Base-by-base conservation (phyloP, 2,888 invertebrate genomes). In the Synanthedon formicaeformis region DNA sequence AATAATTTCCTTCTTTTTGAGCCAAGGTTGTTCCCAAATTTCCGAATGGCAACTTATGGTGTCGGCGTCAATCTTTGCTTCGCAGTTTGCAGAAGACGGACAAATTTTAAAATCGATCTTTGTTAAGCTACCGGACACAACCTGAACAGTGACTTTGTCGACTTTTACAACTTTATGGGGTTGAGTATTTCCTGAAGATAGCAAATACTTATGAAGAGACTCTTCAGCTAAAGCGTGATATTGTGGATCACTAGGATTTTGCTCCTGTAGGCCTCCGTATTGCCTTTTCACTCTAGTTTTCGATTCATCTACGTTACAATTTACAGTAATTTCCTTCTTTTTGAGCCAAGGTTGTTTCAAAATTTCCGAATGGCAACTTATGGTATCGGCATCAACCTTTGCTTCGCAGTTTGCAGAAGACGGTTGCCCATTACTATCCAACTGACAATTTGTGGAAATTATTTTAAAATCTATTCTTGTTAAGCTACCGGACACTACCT, bases 1-100 rank as follows among this genome's bases (percentile, higher is more conserved):
- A 2, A 56, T 51, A n/a, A 68, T 62, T 50, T 88, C 71, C 57
- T 75, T 74, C 1, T 74, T 76, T 40, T 67, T 57, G 14, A 89
- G 45, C 92, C 92, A 92, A 1, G 86, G 75, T 52, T 78, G 81
- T 16, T 90, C 87, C 91, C 90, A 92, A 41, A 91, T 78, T 40
- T 71, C 60, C 23, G 90, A 76, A 40, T 73, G 56, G 58, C 90
- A 91, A 13, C 51, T 55, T 3, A 63, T 57, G 4, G 52, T 48
- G 82, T 62, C 57, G 80, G 2, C 91, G 59, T 51, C 18, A 1
- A 40, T 51, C 1, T 45, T n/a, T 45, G 27, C 6, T 34, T 34
- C 27, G 18, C 52, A 54, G 8, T 45, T 45, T 13, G 45, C n/a
- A 13, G 13, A 45, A 45, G 4, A 49, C 12, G 13, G 41, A 51